A percentile compares a stretch with the other conserved stretches of the same genome.
phyloP scores from a whole-genome alignment of 2,797 vertebrate genomes.

The Enteromius afrohamiltoni region DNA sequence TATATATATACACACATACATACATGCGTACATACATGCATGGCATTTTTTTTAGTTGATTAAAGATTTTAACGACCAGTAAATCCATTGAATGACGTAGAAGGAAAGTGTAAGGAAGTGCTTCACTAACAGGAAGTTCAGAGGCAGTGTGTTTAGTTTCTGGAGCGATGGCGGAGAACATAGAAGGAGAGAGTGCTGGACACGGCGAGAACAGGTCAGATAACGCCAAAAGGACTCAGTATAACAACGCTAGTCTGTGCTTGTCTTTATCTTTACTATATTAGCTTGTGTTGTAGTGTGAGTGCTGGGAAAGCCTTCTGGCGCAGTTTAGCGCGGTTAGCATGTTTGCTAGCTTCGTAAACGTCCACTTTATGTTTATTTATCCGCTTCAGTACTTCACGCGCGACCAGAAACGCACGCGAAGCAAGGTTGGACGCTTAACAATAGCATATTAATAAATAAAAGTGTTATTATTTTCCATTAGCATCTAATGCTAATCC shows the following conservation, averaged over 20 bases:
- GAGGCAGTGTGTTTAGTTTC: constrained; percentile 37
- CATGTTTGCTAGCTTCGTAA: constrained; percentile 20
- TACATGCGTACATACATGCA: too few relatives aligned
- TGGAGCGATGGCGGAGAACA: constrained; percentile 88
- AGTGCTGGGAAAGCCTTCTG: background rate
- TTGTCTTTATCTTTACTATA: background rate
- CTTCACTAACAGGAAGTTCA: constrained; percentile 71
- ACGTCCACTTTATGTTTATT: background rate
- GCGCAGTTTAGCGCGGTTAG: constrained; percentile 28
- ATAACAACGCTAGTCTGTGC: too few relatives aligned
- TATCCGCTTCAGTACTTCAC: background rate
- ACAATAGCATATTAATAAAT: background rate
- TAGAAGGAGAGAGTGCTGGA: constrained; percentile 78
- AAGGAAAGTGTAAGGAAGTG: constrained; percentile 39
- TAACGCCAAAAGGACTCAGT: background rate
- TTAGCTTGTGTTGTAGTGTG: background rate
- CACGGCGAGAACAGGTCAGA: constrained; percentile 82
- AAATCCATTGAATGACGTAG: constrained; percentile 8
- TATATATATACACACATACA: too few relatives aligned
- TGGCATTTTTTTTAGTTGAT: background rate
- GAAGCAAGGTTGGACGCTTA: background rate
- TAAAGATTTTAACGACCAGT: background rate
- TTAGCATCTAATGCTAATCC: background rate
- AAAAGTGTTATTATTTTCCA: background rate
- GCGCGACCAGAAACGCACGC: background rate